Base-by-base conservation (phyloP, 2,113 vertebrate species). In the Clarias magur region DNA sequence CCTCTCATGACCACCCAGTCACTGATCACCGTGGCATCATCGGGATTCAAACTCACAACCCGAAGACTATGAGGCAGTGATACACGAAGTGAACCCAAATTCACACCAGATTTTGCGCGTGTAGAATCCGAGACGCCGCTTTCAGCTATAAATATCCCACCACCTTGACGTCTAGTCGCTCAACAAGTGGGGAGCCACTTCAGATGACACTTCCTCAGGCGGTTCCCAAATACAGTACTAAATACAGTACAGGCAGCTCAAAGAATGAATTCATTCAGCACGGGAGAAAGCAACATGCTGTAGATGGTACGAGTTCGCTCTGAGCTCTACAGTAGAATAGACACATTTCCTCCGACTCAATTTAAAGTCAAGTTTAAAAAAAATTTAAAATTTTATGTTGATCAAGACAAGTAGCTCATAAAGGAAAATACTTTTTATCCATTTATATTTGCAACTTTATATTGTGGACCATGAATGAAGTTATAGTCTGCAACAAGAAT, bases 131-230 rank as follows among this genome's bases (percentile, higher is more conserved):
- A 42, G 80, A 42, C 59, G 10, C 34, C 21, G 13, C 59, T 34
- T 63, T 63, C 30, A 82, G 80, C 80, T 82, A 59, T 63, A 65
- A 82, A 65, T 82, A 82, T 82, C 59, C 59, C 59, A 82, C 59
- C 23, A 42, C 59, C 80, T 82, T 60, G 7, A 48, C 59, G 65
- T 82, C 34, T 5, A 63, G 38, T 48, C 25, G 80, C 80, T 82
- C 80, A 82, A 65, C 80, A 82, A 63, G 80, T 82, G 38, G 2
- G 11, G 34, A 42, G 80, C 16, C 11, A 5, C 34, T 25, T 82
- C 80, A 82, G 2, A 10, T 56, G 68, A 23, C 54, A 30, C 54
- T 30, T 75, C 65, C 68, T 75, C 38, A 48, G 42, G 25, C 34
- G 15, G 17, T 62, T 59, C 70, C 12, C 15, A 59, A 80, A 59